Conservation (phyloP, 2,888 invertebrate species). For the Elegia similella region DNA sequence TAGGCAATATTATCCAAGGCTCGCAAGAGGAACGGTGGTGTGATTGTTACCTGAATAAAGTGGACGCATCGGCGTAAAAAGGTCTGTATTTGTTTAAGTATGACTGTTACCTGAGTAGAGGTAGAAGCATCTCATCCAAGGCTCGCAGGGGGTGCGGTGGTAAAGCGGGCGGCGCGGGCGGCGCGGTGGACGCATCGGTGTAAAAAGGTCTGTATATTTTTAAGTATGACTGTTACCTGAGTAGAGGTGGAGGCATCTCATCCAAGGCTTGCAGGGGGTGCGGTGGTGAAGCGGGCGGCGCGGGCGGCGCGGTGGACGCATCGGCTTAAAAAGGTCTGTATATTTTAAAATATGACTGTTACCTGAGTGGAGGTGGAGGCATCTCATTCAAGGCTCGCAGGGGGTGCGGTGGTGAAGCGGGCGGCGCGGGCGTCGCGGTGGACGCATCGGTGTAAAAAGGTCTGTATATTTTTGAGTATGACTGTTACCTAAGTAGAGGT, state of each 20-base stretch:
- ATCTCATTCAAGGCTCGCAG: no score
- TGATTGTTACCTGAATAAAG: conserved; percentile 52
- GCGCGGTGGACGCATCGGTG: conserved; percentile 44
- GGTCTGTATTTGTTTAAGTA: neutral
- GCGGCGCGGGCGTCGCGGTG: no score
- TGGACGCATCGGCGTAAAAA: conserved; percentile 40
- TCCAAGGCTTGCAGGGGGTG: conserved; percentile 79
- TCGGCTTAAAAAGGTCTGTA: conserved; percentile 45
- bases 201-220: neutral
- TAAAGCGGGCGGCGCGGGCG: conserved; percentile 50
- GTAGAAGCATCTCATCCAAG: conserved; percentile 67
- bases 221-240: conserved; percentile 45
- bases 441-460: no score
- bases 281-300: conserved; percentile 54
- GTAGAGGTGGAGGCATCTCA: conserved; percentile 64
- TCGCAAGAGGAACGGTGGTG: conserved; percentile 75
- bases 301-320: conserved; percentile 66
- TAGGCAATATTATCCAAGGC: conserved; percentile 70
- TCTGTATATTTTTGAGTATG: no score
- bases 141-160: conserved; percentile 79
- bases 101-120: conserved; percentile 57
- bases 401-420: no score
- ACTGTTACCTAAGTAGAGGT: no score
- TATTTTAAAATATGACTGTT: no score
- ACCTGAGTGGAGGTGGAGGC: no score